phyloP scores from a whole-genome alignment of 53 echinoderm and acorn worm species.

The Crossaster papposus region DNA sequence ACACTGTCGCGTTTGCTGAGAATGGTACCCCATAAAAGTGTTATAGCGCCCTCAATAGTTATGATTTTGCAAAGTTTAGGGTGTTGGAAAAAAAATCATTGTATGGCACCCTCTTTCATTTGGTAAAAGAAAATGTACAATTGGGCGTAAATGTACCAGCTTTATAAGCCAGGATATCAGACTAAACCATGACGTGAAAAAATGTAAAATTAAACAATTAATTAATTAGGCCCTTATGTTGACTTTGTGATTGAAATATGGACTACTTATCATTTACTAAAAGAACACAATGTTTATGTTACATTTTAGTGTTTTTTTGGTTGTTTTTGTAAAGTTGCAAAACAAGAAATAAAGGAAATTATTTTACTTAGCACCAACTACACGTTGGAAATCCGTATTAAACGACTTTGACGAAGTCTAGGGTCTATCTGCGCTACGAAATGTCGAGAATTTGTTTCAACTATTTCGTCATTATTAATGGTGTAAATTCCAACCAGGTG shows the following conservation, averaged over 20 bases:
- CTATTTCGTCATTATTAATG: constrained; percentile 22
- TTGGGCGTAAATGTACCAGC: not conserved
- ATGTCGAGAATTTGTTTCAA: constrained; percentile 9
- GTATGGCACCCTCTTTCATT: constrained; percentile 33
- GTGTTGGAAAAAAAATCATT: constrained; percentile 12
- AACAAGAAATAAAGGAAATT: not conserved
- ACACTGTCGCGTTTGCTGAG: not conserved
- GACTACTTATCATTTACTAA: not conserved
- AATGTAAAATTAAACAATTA: not conserved
- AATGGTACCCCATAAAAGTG: not conserved
- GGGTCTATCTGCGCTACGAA: no score
- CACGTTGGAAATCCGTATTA: constrained; percentile 20
- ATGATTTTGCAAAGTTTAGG: not conserved
- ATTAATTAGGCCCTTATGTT: no score
- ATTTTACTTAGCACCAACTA: constrained; percentile 32
- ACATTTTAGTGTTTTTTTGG: not conserved
- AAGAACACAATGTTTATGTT: not conserved
- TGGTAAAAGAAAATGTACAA: not conserved
- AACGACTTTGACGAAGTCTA: not conserved
- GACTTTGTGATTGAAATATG: not conserved
- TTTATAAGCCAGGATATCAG: not conserved
- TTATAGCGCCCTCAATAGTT: constrained; percentile 50
- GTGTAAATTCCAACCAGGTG: constrained; percentile 3
- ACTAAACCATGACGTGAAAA: not conserved
- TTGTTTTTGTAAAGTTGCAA: not conserved